These are phyloP conservation scores for Gobionotothen gibberifrons DNA, from an alignment of 2,797 vertebrate species.

Conservation along the genomic window DNA sequence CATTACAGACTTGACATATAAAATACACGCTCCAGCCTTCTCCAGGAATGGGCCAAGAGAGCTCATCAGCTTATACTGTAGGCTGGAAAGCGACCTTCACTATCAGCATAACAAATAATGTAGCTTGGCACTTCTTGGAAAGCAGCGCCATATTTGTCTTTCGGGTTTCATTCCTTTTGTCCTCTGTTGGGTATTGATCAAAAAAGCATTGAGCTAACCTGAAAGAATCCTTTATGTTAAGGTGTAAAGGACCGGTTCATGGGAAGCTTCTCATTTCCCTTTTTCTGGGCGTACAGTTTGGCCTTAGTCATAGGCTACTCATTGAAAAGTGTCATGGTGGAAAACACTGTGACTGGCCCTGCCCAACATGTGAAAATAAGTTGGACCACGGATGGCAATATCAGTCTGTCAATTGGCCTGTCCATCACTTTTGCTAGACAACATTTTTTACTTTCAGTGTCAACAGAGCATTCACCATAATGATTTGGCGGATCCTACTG, in stretches of 20 bases:
- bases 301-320: not conserved
- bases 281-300: not conserved
- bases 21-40: not conserved
- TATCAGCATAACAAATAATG: conserved; percentile 35
- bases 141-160: conserved; percentile 20
- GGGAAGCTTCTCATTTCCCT: not conserved
- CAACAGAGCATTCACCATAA: not conserved
- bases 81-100: conserved; percentile 34
- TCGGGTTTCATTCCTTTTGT: not conserved
- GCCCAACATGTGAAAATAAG: not conserved
- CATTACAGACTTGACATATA: not conserved
- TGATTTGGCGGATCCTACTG: not conserved
- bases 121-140: not conserved
- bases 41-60: conserved; percentile 16
- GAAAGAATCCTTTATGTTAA: conserved; percentile 18
- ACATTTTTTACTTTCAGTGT: too few relatives aligned
- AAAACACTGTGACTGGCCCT: not conserved
- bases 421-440: not conserved
- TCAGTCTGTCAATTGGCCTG: not conserved
- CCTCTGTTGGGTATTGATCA: conserved; percentile 2
- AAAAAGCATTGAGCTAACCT: conserved; percentile 9
- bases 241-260: conserved; percentile 3
- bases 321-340: conserved; percentile 4
- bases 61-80: conserved; percentile 9
- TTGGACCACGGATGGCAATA: not conserved